Conservation (phyloP, 2,113 vertebrate genomes). For the Eulemur macaco region DNA sequence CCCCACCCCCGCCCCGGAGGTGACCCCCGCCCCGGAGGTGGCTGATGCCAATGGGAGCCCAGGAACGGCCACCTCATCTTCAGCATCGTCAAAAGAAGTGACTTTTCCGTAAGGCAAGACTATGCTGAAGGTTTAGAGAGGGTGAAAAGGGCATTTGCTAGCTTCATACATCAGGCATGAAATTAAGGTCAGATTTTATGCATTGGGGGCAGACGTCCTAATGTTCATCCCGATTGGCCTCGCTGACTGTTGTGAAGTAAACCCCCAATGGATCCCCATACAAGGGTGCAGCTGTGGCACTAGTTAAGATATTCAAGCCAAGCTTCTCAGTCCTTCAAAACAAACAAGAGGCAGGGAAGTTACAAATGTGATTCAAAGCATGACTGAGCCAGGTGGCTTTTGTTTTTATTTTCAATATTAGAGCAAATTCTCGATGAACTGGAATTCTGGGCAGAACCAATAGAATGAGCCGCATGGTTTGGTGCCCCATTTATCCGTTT, state of each 20-base stretch:
- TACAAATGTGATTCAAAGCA: neutral
- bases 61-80: neutral
- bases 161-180: neutral
- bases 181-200: neutral
- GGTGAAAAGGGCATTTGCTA: neutral
- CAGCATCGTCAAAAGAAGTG: neutral
- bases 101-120: neutral
- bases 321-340: neutral
- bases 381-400: neutral
- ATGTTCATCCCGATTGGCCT: neutral
- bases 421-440: neutral
- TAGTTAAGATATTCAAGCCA: neutral
- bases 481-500: neutral
- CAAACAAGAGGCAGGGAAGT: neutral
- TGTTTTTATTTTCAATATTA: neutral
- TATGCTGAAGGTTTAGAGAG: neutral
- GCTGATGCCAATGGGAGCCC: fast-evolving
- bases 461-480: neutral
- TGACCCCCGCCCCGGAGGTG: neutral
- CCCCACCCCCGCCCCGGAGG: neutral
- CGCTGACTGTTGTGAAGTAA: neutral
- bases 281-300: neutral
- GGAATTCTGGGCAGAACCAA: neutral
- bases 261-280: fast-evolving
- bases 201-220: neutral